phyloP scores from a whole-genome alignment of 2,888 invertebrate species.

The Geotrupes spiniger region DNA sequence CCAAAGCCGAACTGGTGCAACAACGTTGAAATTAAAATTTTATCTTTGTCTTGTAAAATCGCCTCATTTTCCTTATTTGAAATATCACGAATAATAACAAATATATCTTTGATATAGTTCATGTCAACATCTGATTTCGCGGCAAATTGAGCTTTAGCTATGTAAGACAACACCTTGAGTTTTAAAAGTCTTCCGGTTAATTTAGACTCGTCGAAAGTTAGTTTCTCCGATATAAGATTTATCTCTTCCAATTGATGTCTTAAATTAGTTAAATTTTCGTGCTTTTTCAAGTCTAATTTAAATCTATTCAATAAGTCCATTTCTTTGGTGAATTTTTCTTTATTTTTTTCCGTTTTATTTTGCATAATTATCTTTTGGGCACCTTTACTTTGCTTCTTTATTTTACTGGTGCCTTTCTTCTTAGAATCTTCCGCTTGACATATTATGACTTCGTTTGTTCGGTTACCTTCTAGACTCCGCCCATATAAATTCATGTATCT shows the following conservation, averaged over 20 bases:
- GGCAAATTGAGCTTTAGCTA: too few species aligned
- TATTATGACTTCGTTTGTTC: conserved; percentile 12
- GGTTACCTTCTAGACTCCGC: conserved; percentile 14
- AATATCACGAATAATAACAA: conserved; percentile 9
- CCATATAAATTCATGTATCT: conserved; percentile 15
- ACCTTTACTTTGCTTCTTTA: conserved; percentile 8
- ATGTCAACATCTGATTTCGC: not conserved
- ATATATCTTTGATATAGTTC: conserved; percentile 10
- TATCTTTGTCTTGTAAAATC: conserved; percentile 6
- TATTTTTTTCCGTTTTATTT: conserved; percentile 4
- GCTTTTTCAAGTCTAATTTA: conserved; percentile 2
- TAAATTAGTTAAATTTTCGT: not conserved
- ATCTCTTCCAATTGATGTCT: not conserved
- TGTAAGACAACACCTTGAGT: not conserved
- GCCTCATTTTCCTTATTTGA: conserved; percentile 9
- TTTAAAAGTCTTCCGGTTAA: conserved; percentile 8
- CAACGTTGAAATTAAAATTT: conserved; percentile 19
- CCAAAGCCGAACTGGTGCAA: conserved; percentile 20
- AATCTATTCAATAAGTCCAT: conserved; percentile 8
- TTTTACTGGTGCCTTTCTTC: not conserved
- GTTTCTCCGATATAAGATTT: not conserved
- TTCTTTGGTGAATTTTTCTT: conserved; percentile 12
- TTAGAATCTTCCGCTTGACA: conserved; percentile 1
- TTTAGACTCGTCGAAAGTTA: conserved; percentile 3
- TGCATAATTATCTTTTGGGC: not conserved